A percentile compares a stretch with the other conserved stretches of the same genome.
Conservation (phyloP, 1,140 invertebrate species). For the Agraylea sexmaculata region DNA sequence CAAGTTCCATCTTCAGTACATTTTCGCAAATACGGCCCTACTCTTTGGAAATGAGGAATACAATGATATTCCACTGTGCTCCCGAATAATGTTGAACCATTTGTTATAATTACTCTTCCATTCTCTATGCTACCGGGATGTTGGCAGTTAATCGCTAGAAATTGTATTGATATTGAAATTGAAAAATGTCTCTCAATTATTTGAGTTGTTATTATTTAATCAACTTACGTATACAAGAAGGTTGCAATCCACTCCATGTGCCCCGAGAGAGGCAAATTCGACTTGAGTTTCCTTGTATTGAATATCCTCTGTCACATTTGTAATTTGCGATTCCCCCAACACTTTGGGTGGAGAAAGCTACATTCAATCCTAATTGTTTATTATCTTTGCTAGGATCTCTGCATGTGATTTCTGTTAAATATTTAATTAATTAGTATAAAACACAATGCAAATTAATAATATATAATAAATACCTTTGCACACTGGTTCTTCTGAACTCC, state of each 20-base stretch:
- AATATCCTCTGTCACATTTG: constrained; percentile 67
- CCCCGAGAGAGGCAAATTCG: constrained; percentile 67
- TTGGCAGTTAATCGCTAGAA: constrained; percentile 70
- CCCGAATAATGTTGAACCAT: constrained; percentile 68
- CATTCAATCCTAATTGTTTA: constrained; percentile 27
- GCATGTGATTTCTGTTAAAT: constrained; percentile 62
- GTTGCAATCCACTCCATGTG: constrained; percentile 67
- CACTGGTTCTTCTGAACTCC: constrained; percentile 64
- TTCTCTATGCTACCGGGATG: constrained; percentile 68
- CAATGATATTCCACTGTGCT: constrained; percentile 82
- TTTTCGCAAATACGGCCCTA: constrained; percentile 69
- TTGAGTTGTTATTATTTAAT: constrained; percentile 2
- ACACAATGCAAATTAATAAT: neutral
- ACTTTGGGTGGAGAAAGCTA: constrained; percentile 48
- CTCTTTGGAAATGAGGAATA: constrained; percentile 67
- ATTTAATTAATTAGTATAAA: constrained; percentile 10
- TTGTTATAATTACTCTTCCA: constrained; percentile 73
- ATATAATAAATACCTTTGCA: constrained; percentile 51
- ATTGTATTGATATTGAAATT: constrained; percentile 3
- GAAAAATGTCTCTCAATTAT: constrained; percentile 4
- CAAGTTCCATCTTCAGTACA: constrained; percentile 71
- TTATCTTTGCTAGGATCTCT: constrained; percentile 43
- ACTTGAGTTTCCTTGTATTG: constrained; percentile 65
- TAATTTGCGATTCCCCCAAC: constrained; percentile 70
- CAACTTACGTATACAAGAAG: constrained; percentile 68